Conservation (phyloP, 2,888 invertebrate species). For the Papilio protenor region DNA sequence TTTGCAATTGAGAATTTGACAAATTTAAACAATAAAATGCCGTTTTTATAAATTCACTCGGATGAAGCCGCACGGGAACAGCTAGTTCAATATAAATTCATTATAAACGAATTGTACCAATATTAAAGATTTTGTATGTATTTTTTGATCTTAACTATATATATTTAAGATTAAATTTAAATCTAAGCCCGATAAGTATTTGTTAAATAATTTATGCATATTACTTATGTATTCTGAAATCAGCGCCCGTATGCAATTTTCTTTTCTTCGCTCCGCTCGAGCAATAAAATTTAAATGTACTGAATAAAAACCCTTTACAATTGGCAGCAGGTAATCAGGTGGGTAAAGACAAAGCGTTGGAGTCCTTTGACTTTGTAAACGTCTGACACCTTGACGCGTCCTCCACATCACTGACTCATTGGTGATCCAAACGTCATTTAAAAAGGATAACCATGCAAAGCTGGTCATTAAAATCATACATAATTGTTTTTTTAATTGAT, state of each 20-base stretch:
- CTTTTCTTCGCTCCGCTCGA: not conserved
- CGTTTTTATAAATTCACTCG: no score
- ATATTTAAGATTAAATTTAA: not conserved
- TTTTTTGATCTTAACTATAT: not conserved
- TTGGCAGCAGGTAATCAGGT: conserved; percentile 29
- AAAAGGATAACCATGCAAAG: conserved; percentile 48
- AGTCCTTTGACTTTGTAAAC: conserved; percentile 49
- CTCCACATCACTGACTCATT: conserved; percentile 58
- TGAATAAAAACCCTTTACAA: conserved; percentile 33
- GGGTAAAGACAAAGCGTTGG: conserved; percentile 49
- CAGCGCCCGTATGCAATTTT: conserved; percentile 1
- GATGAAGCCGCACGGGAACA: no score
- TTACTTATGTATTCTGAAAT: conserved; percentile 10
- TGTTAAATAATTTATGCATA: not conserved
- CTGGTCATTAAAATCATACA: not conserved
- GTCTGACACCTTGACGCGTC: conserved; percentile 59
- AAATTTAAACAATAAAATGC: no score
- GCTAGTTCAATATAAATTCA: not conserved
- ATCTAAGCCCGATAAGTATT: not conserved
- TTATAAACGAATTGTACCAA: not conserved
- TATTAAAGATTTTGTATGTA: not conserved
- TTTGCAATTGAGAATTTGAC: no score
- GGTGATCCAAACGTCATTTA: conserved; percentile 50
- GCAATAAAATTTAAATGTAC: conserved; percentile 31
- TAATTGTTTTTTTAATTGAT: not conserved